Evolutionary conservation across 2,797 vertebrate genomes (phyloP), one percentile per base, ranked within the genome.

Genomic region (Eurystomus glaucurus): DNA sequence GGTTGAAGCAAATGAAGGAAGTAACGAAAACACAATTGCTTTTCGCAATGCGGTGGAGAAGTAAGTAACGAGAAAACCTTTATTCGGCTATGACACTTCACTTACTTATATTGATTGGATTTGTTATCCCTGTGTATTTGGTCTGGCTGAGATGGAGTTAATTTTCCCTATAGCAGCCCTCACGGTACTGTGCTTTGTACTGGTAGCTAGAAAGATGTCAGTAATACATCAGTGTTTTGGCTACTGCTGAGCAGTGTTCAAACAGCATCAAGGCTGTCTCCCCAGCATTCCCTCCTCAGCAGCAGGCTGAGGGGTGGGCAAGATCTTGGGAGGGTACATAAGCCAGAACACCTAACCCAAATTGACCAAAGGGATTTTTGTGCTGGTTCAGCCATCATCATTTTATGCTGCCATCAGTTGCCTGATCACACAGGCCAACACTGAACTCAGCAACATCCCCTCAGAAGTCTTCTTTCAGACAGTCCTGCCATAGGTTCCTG

Each of bases 21-120:
- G 96, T 46, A 95, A 97, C 37, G 75, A 52, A 48, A 97, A 20
- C 48, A 88, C 88, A 14, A 71, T 9, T 75, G 94, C 76, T 64
- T 98, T 98, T 92, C 98, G 97, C 74, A 87, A 64, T 0, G 28
- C 83, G 78, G 98, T 98, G 39, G 94, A 97, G 60, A 97, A 75
- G 98, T 98, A 76, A 98, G 98, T 98, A 77, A 77, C 28, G 21
- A 43, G 41, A 41, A 86, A 66, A 70, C 57, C 21, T 50, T 77
- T 50, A 58, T 71, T 81, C 65, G 75, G 19, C 28, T 71, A 26
- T 93, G 28, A 65, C 15, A 20, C 72, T 65, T 87, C 21, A 46
- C 77, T 37, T 70, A 45, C 57, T 82, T 60, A 4, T 43, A 65
- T 60, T 57, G n/a, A 35, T 52, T 80, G 25, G 11, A 31, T 50